Evolutionary conservation across 2,797 vertebrate species (phyloP), one percentile per base, ranked within the genome.

Genomic region (Platyrinchus mystaceus): DNA sequence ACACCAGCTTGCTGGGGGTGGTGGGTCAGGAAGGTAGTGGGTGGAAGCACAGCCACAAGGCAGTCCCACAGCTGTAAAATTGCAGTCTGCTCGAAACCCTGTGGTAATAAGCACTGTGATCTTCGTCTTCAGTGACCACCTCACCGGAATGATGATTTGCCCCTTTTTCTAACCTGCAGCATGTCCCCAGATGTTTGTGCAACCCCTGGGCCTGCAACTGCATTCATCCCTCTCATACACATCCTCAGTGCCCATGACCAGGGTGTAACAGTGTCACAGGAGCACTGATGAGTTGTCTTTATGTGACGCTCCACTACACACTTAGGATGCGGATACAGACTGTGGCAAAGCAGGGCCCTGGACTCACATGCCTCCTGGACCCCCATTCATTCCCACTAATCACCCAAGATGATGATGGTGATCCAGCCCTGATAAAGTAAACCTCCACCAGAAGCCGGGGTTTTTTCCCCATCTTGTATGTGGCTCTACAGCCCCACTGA

Each of bases 261-360:
- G 59, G 32, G 27, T 43, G n/a, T 46, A 36, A 24, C 21, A 41
- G 59, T n/a, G 17, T 44, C 56, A 39, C 37, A 20, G n/a, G 28
- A 49, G 8, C 52, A 27, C 20, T 12, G 28, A 22, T 4, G 5
- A 17, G 2, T 66, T 27, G 7, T 60, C 43, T 21, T 36, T 44
- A 17, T 1, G 1, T 18, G 9, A 59, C 1, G 1, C 23, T 47
- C 53, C 5, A 12, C 7, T 12, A 17, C 0, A 9, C 28, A 3
- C 23, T 58, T 34, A n/a, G 50, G 26, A 13, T 55, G 32, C 26
- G 32, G 75, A 49, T 24, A 58, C 10, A 46, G 36, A 43, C 26
- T 15, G 14, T 74, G 66, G 47, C 36, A 53, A 82, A 44, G 53
- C n/a, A 60, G 9, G 21, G 24, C 15, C 15, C 50, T 44, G 43